phyloP scores from a whole-genome alignment of 2,797 vertebrate genomes.

The Lemur catta region DNA sequence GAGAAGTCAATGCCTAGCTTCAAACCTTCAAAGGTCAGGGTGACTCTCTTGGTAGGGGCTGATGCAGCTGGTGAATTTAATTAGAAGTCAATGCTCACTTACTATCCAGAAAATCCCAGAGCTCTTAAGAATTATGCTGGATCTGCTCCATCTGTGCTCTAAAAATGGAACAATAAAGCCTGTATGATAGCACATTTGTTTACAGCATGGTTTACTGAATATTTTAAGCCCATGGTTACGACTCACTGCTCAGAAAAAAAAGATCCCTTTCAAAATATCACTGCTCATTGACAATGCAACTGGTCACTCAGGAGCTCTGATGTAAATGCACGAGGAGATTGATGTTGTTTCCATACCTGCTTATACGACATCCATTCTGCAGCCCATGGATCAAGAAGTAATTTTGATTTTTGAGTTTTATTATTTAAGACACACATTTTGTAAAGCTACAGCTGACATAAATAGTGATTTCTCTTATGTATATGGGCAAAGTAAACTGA shows the following conservation, averaged over 20 bases:
- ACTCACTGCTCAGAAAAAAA: background rate
- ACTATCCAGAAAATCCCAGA: background rate
- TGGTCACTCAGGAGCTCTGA: background rate
- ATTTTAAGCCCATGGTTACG: background rate
- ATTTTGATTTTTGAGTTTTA: background rate
- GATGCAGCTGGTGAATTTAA: background rate
- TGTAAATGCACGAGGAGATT: background rate
- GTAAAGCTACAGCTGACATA: background rate
- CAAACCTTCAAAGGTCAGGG: background rate
- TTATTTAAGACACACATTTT: background rate
- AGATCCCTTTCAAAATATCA: background rate
- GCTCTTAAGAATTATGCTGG: background rate
- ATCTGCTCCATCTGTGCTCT: background rate
- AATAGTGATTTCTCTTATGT: background rate
- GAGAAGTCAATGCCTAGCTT: background rate
- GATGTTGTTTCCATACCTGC: background rate
- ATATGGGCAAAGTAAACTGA: background rate
- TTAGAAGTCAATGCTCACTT: background rate
- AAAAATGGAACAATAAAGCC: background rate
- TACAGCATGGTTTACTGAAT: background rate
- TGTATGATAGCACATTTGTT: background rate
- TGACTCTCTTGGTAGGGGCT: background rate
- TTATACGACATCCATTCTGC: background rate
- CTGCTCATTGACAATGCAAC: background rate
- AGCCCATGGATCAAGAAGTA: background rate